Evolutionary conservation across 1,140 invertebrate species (phyloP).

Genomic region (Trichogramma pretiosum): DNA sequence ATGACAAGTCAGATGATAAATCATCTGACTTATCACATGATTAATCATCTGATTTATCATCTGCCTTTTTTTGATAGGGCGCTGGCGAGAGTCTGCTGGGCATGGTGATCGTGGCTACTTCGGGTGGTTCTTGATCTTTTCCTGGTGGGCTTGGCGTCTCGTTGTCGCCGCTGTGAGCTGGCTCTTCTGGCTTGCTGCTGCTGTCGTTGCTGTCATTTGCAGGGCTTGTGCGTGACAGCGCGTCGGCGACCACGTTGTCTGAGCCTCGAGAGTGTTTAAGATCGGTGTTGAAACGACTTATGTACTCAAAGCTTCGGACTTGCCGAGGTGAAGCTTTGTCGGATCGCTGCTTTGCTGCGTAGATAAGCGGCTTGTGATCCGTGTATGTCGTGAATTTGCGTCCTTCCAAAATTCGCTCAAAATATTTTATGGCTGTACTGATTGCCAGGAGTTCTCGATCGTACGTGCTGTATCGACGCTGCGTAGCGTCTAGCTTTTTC

Average conservation of each 20-base stretch:
- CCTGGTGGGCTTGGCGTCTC: neutral
- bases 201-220: neutral
- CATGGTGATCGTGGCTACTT: neutral
- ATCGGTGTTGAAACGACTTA: neutral
- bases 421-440: neutral
- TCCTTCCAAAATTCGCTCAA: neutral
- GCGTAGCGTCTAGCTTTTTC: no score
- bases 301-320: no score
- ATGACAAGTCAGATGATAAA: no score
- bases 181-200: neutral
- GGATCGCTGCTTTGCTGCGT: neutral
- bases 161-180: no score
- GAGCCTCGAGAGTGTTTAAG: neutral
- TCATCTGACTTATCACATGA: no score
- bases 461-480: no score
- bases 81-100: no score
- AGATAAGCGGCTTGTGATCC: neutral
- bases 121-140: neutral
- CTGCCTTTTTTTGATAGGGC: no score
- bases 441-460: neutral
- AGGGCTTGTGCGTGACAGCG: neutral
- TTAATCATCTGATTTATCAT: no score
- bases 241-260: constrained; percentile 4
- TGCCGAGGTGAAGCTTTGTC: neutral
- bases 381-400: neutral